Base-by-base conservation (phyloP, 2,113 vertebrate genomes). In the Pogona vitticeps region DNA sequence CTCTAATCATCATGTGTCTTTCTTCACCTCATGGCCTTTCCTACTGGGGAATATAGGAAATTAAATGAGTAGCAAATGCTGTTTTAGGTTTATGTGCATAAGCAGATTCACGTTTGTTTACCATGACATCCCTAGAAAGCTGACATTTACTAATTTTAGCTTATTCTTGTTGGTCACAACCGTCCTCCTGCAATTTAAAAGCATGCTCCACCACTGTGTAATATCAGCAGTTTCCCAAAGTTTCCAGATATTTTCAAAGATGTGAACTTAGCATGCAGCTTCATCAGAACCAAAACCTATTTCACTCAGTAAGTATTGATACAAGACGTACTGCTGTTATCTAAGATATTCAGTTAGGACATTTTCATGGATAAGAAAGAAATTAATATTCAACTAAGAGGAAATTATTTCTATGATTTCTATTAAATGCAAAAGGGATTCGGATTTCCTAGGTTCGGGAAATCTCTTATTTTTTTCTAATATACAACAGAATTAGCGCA, bases 331-430 rank as follows among this genome's bases (percentile, higher is more conserved):
- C 17, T 52, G 9, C 76, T 85, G 76, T 83, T 61, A 56, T 42
- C 73, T 85, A 61, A 86, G 84, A 58, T 52, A 65, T 31, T 65
- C 70, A 52, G 67, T 86, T 87, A 65, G 90, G 85, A 79, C 72
- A 0, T 78, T 73, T n/a, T 59, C 40, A 23, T 40, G 7, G 23
- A 38, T 14, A 86, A 71, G 82, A 0, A 56, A 73, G 86, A 38
- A 89, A 88, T 86, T 93, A 91, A 83, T 72, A 70, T 83, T 93
- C 63, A 92, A 76, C 76, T 76, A 84, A 89, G 3, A 85, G 80
- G 40, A 94, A 92, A n/a, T n/a, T n/a, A n/a, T n/a, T n/a, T n/a
- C n/a, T n/a, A n/a, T n/a, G n/a, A n/a, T n/a, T n/a, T n/a, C n/a
- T n/a, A n/a, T n/a, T n/a, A n/a, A n/a, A 82, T 70, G 88, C 15